Evolutionary conservation across 2,888 invertebrate species (phyloP), one percentile per base, ranked within the genome.

Genomic region (Artemia sp.): DNA sequence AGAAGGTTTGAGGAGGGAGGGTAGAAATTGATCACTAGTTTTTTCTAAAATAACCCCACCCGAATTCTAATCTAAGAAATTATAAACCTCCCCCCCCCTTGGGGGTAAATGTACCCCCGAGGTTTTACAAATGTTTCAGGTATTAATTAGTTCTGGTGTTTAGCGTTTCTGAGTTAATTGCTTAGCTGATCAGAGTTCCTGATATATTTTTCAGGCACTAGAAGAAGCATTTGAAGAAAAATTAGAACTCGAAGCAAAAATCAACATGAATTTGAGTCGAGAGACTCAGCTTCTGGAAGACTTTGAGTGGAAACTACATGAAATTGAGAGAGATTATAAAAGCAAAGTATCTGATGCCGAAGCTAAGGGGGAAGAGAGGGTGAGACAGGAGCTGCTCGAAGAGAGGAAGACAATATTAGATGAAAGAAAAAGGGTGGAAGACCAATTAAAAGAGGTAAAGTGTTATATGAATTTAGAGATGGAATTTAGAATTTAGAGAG

Each of bases 281-380:
- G 89, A 89, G 68, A 87, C 88, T 75, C 81, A 85, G 71, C 82
- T 89, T 75, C 79, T 89, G 73, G 85, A 85, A 6, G 89, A 90
- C 79, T 89, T 89, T 78, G 89, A 90, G 80, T 90, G 89, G 89
- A 88, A 89, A 79, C 81, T 89, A 77, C 78, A 89, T 58, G 87
- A 88, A 77, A 83, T 89, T 74, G 87, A 89, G 79, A 84, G 84
- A 74, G 80, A 82, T 10, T 86, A 87, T 70, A 83, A 89, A 73
- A 82, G 82, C 73, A 82, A 82, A 74, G 73, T 84, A 50, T 82
- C 83, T 72, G 86, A 86, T 58, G 68, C 68, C 3, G 70, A 72
- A 64, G 70, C 70, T 72, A 74, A 74, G 66, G 72, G 72, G 8
- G 72, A 73, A 70, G 70, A 73, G 68, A 68, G 73, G 51, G 73